Conservation (phyloP, 2,888 invertebrate genomes). For the Volucella inanis region DNA sequence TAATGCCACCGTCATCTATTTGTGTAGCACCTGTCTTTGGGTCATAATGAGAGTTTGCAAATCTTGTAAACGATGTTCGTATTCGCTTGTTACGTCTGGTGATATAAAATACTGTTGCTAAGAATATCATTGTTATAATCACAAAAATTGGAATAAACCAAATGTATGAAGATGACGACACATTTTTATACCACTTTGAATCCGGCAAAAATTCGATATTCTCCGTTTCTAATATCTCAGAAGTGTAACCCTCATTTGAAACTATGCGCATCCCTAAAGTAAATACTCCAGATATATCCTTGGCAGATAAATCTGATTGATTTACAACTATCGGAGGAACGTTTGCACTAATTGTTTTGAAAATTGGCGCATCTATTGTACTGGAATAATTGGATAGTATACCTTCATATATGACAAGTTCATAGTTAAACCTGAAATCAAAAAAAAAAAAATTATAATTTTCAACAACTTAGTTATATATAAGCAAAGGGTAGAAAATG, state of each 20-base stretch:
- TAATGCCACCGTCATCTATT: constrained; percentile 89
- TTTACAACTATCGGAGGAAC: constrained; percentile 83
- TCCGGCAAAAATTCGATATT: constrained; percentile 75
- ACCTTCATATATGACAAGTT: constrained; percentile 87
- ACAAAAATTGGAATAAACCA: constrained; percentile 75
- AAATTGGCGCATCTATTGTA: constrained; percentile 82
- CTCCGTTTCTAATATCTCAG: constrained; percentile 77
- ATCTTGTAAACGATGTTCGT: constrained; percentile 90
- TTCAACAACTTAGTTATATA: neutral
- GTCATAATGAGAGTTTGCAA: constrained; percentile 93
- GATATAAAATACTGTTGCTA: constrained; percentile 84
- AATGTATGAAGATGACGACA: constrained; percentile 54
- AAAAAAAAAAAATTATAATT: constrained; percentile 29
- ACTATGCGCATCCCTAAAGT: constrained; percentile 87
- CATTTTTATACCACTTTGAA: constrained; percentile 74
- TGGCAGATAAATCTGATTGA: constrained; percentile 82
- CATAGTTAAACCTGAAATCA: constrained; percentile 84
- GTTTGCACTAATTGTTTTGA: constrained; percentile 81
- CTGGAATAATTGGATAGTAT: constrained; percentile 83
- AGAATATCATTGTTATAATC: constrained; percentile 85
- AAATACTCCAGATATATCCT: constrained; percentile 84
- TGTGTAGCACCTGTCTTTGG: constrained; percentile 93
- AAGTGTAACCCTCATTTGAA: constrained; percentile 82
- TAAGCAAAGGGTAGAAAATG: constrained; percentile 15
- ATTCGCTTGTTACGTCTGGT: constrained; percentile 89